Base-by-base conservation (phyloP, 2,797 vertebrate genomes). In the Cossypha niveicapilla region DNA sequence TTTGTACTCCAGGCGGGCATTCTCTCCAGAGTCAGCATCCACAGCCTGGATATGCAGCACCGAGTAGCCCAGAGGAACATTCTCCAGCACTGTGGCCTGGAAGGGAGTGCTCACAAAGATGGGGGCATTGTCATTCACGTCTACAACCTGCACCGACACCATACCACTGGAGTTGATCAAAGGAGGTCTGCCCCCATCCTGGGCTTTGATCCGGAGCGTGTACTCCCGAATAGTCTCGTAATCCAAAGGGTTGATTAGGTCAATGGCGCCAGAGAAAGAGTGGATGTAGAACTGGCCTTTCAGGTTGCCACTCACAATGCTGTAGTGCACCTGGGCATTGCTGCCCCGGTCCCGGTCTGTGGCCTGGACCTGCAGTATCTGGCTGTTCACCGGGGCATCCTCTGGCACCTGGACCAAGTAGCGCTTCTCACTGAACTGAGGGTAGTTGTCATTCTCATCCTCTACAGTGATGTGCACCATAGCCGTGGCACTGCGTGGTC, bases 21-120 rank as follows among this genome's bases (percentile, higher is more conserved):
- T 99, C 79, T 99, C 98, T 8, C 99, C 99, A 0, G 99, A 98
- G 87, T 99, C 99, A 0, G 98, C 98, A 45, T 99, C 99, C 45
- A 99, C 99, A 0, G 99, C 99, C 97, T 99, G 99, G 67, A 99
- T 98, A 89, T 99, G 99, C 92, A 99, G 98, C 34, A 99, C 99
- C 0, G 99, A 99, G 94, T 99, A 98, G 8, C 99, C 99, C 7
- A 99, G 86, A 5, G 98, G 98, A 54, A 99, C 99, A 0, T 99
- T 99, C 94, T 99, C 99, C 95, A 99, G 97, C 86, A 99, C 99
- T 0, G 98, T 98, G 4, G 99, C 98, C 97, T 99, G 99, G 95
- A 99, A 99, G 3, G 99, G 99, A 53, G 99, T 99, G 96, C 99
- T 99, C 75, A 99, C 99, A 62, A 99, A 99, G 98, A 99, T 99